A percentile compares a stretch with the other conserved stretches of the same genome.
Conservation (phyloP, 2,888 invertebrate genomes). For the Lasioglossum oenotherae region DNA sequence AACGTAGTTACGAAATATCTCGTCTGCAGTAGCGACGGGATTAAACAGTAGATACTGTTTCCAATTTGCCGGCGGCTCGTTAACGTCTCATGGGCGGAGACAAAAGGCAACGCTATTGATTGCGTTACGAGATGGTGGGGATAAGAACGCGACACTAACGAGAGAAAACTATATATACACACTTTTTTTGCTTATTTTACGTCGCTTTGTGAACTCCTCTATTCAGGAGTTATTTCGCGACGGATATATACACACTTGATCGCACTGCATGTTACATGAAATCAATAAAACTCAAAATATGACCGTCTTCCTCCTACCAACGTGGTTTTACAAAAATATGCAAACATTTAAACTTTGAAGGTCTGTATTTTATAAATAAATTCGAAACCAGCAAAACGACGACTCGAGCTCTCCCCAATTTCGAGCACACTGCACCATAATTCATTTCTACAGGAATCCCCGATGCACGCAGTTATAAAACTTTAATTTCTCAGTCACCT, state of each 20-base stretch:
- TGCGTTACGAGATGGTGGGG: background rate
- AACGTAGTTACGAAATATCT: background rate
- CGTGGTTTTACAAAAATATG: too few relatives aligned
- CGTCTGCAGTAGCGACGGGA: background rate
- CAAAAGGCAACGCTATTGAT: background rate
- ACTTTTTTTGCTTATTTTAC: background rate
- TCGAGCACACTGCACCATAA: background rate
- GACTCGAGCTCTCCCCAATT: background rate
- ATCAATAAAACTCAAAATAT: background rate
- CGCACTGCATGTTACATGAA: background rate
- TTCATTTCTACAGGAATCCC: background rate
- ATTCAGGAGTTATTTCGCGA: too few relatives aligned
- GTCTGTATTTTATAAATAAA: background rate
- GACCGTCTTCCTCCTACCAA: background rate
- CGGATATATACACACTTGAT: background rate
- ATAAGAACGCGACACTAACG: background rate
- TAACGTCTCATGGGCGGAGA: slow-evolving; percentile 2
- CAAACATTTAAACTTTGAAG: background rate
- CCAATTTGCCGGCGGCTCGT: slow-evolving; percentile 1
- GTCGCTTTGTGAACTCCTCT: too few relatives aligned
- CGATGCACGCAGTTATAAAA: background rate
- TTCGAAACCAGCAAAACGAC: background rate
- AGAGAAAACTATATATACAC: background rate
- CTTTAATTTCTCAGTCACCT: background rate
- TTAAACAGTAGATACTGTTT: slow-evolving; percentile 6